Percentiles rank a stretch among this genome's conserved stretches.
Evolutionary conservation across 2,888 invertebrate species (phyloP).

Genomic region (Thymelicus acteon): DNA sequence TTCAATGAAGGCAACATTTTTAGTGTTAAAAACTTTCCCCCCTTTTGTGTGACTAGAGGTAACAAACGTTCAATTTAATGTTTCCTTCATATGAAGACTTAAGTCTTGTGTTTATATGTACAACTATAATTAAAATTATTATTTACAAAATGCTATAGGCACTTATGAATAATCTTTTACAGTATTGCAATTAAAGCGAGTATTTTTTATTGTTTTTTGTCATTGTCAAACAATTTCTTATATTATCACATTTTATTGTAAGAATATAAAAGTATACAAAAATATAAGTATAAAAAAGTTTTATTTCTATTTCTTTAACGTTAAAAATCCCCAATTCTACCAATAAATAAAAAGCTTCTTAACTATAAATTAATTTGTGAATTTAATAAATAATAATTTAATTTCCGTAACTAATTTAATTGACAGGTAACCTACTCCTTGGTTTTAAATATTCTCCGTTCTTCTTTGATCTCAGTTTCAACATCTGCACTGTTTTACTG

Average conservation of each 20-base stretch:
- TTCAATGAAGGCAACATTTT: background rate
- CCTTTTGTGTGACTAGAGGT: background rate
- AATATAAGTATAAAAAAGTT: constrained; percentile 19
- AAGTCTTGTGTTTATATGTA: constrained; percentile 24
- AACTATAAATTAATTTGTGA: constrained; percentile 20
- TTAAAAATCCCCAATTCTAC: constrained; percentile 10
- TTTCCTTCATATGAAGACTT: background rate
- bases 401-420: constrained; percentile 28
- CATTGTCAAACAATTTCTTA: constrained; percentile 40
- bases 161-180: constrained; percentile 59
- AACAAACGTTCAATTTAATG: background rate
- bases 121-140: constrained; percentile 42
- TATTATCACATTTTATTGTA: constrained; percentile 31
- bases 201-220: constrained; percentile 45
- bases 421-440: constrained; percentile 33
- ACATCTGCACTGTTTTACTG: background rate
- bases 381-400: constrained; percentile 31
- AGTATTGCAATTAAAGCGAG: constrained; percentile 53
- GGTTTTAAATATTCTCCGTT: constrained; percentile 8
- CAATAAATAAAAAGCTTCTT: constrained; percentile 13
- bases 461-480: background rate
- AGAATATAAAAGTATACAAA: constrained; percentile 22
- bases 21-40: background rate
- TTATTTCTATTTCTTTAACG: constrained; percentile 14
- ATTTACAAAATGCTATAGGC: constrained; percentile 63